Evolutionary conservation across 2,888 invertebrate genomes (phyloP).

Genomic region (Chrysolina oricalcia): DNA sequence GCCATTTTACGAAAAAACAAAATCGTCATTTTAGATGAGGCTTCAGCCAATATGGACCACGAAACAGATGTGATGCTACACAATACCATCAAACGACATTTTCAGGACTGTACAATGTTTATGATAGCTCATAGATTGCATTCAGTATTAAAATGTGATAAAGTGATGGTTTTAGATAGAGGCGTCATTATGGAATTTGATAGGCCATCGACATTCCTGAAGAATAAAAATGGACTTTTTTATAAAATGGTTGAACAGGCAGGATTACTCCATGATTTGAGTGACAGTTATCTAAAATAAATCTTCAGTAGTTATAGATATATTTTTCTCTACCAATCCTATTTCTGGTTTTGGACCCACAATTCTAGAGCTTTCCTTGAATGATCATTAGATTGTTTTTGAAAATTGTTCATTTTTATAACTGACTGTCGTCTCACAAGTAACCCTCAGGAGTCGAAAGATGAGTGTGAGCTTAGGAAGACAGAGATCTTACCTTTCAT

Average conservation of each 20-base stretch:
- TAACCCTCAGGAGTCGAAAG: too few relatives aligned
- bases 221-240: constrained; percentile 77
- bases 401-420: too few relatives aligned
- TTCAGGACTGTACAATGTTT: constrained; percentile 84
- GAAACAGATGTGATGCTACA: constrained; percentile 86
- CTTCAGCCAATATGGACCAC: constrained; percentile 88
- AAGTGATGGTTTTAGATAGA: constrained; percentile 86
- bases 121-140: constrained; percentile 90
- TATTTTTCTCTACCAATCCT: too few relatives aligned
- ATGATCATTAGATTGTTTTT: too few relatives aligned
- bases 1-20: constrained; percentile 73
- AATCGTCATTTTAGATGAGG: constrained; percentile 76
- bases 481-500: too few relatives aligned
- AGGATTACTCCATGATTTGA: constrained; percentile 72
- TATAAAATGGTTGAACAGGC: constrained; percentile 78
- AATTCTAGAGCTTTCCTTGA: too few relatives aligned
- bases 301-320: not conserved
- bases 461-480: too few relatives aligned
- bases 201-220: constrained; percentile 80
- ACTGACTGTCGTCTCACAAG: too few relatives aligned
- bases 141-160: constrained; percentile 89
- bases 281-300: not conserved
- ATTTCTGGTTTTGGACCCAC: too few relatives aligned
- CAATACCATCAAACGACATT: constrained; percentile 82
- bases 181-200: constrained; percentile 85